Evolutionary conservation across 2,888 invertebrate species (phyloP), one percentile per base, ranked within the genome.

Genomic region (Strigamia maritima): DNA sequence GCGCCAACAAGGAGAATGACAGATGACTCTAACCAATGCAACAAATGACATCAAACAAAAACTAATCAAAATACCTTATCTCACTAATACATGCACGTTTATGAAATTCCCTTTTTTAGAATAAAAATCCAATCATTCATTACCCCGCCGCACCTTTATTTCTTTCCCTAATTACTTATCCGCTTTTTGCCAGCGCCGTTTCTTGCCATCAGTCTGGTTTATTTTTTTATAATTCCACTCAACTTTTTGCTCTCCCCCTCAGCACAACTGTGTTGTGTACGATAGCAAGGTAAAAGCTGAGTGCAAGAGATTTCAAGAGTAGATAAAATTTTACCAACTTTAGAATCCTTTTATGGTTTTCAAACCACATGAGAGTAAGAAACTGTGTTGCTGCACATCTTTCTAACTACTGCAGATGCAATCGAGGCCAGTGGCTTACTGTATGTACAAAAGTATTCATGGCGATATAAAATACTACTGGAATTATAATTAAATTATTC

Each of bases 281-380:
- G 70, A 70, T 70, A 70, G 70, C 26, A 70, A 70, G 26, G 70
- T 70, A 70, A 70, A 70, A 70, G 70, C 70, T 70, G 70, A 70
- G 70, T 70, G 70, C 70, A 70, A 70, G 70, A 70, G 70, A 70
- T 70, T 70, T 28, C 70, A 70, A 70, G 28, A 28, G 70, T 26
- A 70, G 70, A 70, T 70, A 70, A 70, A 70, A 70, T 70, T 70
- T 70, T 70, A 70, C 70, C 70, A 70, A 70, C 26, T 70, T 70
- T 70, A 28, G 70, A 70, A 70, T 70, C 70, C 70, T 70, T 70
- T 70, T 70, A 70, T 70, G 70, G 70, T 70, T 70, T 70, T 70
- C 70, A 70, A 70, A 70, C 70, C 70, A 70, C 70, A 70, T 24
- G 70, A 70, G 70, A 70, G 70, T 26, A 70, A 70, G 70, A 70